Conservation (phyloP, 2,797 vertebrate species). For the Enteromius mattozi region DNA sequence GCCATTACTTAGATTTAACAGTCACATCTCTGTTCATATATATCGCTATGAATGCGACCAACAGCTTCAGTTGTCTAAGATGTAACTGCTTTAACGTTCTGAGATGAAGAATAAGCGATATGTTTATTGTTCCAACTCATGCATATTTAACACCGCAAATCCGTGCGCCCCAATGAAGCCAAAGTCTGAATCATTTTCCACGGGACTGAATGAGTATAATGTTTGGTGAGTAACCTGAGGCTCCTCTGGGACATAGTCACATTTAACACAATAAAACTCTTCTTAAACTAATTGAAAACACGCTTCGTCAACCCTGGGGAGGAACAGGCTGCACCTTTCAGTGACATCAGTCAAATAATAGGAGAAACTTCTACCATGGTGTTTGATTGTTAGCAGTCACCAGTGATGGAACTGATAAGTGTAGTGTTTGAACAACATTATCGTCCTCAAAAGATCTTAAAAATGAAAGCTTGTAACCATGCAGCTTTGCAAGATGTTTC, state of each 20-base stretch:
- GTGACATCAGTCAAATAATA: not conserved
- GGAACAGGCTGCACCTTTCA: not conserved
- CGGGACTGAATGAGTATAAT: not conserved
- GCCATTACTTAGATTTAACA: not conserved
- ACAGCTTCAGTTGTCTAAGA: not conserved
- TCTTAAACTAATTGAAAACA: conserved; percentile 35
- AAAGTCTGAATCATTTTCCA: not conserved
- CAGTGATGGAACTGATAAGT: not conserved
- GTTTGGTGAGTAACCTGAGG: conserved; percentile 2
- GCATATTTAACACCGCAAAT: conserved; percentile 4
- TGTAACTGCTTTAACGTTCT: not conserved
- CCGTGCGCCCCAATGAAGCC: not conserved
- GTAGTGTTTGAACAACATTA: not conserved
- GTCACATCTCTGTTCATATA: not conserved
- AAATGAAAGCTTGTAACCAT: not conserved
- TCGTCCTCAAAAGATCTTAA: not conserved
- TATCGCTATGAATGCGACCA: not conserved
- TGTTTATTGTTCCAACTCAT: conserved; percentile 1
- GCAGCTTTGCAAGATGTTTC: not conserved
- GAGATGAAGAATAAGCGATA: not conserved
- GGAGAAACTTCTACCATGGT: not conserved
- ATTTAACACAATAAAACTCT: conserved; percentile 20
- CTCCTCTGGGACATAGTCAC: not conserved
- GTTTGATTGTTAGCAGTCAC: not conserved
- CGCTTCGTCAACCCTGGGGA: not conserved